Conservation (phyloP, 2,888 invertebrate species). For the Drosophila antonietae region DNA sequence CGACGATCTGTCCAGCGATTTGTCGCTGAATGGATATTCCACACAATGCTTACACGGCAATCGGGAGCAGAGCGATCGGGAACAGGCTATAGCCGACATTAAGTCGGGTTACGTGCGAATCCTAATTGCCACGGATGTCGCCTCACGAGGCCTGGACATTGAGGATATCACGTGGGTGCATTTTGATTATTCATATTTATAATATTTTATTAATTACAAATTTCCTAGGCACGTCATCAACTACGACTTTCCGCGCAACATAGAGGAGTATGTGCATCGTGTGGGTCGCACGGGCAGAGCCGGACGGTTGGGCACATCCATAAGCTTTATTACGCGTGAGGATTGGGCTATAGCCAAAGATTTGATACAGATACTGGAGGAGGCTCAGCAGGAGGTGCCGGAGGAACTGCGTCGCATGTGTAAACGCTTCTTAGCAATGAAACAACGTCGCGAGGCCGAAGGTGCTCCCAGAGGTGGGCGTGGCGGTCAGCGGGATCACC, state of each 20-base stretch:
- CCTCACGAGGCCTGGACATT: slow-evolving; percentile 96
- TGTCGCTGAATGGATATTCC: slow-evolving; percentile 88
- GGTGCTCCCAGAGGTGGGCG: slow-evolving; percentile 46
- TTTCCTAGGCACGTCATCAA: slow-evolving; percentile 90
- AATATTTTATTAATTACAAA: rapidly evolving
- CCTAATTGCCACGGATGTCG: slow-evolving; percentile 97
- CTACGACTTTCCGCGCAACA: slow-evolving; percentile 96
- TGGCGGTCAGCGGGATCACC: slow-evolving; percentile 54
- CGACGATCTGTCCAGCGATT: slow-evolving; percentile 92
- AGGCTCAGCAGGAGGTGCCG: slow-evolving; percentile 94
- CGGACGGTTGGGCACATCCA: slow-evolving; percentile 92
- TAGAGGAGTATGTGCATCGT: slow-evolving; percentile 96
- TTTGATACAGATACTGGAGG: slow-evolving; percentile 93
- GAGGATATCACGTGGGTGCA: slow-evolving; percentile 89
- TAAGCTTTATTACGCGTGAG: slow-evolving; percentile 91
- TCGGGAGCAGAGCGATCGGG: slow-evolving; percentile 91
- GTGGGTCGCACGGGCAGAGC: slow-evolving; percentile 98
- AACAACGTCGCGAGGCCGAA: slow-evolving; percentile 87
- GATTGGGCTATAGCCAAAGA: slow-evolving; percentile 94
- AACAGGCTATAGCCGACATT: slow-evolving; percentile 93
- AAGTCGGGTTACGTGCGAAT: slow-evolving; percentile 91
- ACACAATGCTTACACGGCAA: slow-evolving; percentile 96
- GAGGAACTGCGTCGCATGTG: slow-evolving; percentile 91
- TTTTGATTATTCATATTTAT: background rate
- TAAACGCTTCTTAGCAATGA: slow-evolving; percentile 89